These are phyloP conservation scores for Theristicus caerulescens DNA, from an alignment of 2,113 vertebrate species.

Conservation along the genomic window DNA sequence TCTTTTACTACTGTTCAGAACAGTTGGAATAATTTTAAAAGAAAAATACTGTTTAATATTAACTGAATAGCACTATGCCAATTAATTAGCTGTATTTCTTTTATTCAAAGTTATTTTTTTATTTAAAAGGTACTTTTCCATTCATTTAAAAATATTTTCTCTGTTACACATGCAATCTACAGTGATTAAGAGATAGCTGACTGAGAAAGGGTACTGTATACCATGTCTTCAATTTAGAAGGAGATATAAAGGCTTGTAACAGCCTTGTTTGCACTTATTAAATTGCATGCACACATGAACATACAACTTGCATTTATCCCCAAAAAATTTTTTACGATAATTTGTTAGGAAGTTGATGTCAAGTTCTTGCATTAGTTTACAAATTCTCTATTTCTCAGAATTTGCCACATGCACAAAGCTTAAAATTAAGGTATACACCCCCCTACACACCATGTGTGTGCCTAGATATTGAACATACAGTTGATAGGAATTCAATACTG, in stretches of 20 bases:
- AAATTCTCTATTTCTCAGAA: not conserved
- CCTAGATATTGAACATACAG: not conserved
- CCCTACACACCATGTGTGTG: fast-evolving
- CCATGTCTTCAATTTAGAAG: not conserved
- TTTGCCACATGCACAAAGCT: not conserved
- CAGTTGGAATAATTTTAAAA: not conserved
- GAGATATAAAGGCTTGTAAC: not conserved
- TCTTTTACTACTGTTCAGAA: not conserved
- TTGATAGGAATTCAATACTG: not conserved
- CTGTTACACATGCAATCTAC: not conserved
- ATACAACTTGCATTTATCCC: not conserved
- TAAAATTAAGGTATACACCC: not conserved
- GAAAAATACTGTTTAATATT: not conserved
- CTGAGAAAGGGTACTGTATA: not conserved
- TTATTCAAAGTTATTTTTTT: not conserved
- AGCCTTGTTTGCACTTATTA: not conserved
- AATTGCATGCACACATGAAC: not conserved
- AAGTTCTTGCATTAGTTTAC: not conserved
- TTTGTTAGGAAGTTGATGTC: not conserved
- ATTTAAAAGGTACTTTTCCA: not conserved
- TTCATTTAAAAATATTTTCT: not conserved
- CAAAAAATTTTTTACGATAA: not conserved
- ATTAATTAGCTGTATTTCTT: not conserved
- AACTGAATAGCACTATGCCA: not conserved
- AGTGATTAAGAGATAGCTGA: not conserved